Base-by-base conservation (phyloP, 2,888 invertebrate species). In the Luperina testacea region DNA sequence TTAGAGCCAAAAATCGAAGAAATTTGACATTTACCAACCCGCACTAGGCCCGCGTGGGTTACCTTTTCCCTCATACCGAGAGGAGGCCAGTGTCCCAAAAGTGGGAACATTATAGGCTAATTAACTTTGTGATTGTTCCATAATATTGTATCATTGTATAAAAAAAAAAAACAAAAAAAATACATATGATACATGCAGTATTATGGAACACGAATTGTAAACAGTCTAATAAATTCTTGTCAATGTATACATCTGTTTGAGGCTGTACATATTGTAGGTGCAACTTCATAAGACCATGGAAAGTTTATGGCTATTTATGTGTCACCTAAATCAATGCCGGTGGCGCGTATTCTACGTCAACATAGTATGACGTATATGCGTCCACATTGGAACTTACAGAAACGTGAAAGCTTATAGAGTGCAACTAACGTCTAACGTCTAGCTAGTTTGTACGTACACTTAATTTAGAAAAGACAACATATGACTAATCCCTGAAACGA, bases 281-380 rank as follows among this genome's bases (percentile, higher is more conserved):
- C 27, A 53, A 51, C 17, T 48, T 63, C 9, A 2, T 15, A 72
- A 11, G 7, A 80, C 27, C 9, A 42, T 61, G 59, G 74, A 73
- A 74, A 65, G 17, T 73, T 65, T 65, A 20, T 13, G 73, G 7
- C 32, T 38, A 45, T 59, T 51, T 74, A 9, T 67, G 20, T 13
- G 20, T 32, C 38, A 42, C 27, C 24, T 27, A 11, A 32, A 32
- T 63, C 45, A 63, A 4, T 32, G 17, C 9, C 8, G 24, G 17
- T 48, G 24, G 20, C 32, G 24, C 7, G 73, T 32, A 45, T 72
- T 42, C 24, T 64, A 57, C 80, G 48, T 73, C 57, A 80, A 20
- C 13, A 20, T 20, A 24, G 20, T 27, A 38, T 68, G 67, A 75
- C 61, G 61, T 75, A 48, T 75, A 48, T 7, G 11, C 0, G 4